Base-by-base conservation (phyloP, 2,113 vertebrate species). In the Lethenteron reissneri region DNA sequence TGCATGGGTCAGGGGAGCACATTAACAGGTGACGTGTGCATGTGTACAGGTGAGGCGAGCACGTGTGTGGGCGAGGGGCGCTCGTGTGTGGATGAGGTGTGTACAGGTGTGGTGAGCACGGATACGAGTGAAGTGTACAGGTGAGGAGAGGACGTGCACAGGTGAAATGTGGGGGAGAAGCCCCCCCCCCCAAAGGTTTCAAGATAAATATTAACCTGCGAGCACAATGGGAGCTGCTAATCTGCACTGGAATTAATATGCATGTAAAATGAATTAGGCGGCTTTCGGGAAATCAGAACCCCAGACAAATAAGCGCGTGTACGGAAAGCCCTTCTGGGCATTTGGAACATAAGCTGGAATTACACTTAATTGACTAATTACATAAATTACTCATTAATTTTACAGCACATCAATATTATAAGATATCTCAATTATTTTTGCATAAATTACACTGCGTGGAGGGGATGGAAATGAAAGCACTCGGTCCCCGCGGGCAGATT, bases 191-290 rank as follows among this genome's bases (percentile, higher is more conserved):
- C 85, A 88, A 86, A 84, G 81, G 82, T 85, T 85, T 85, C 87
- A 94, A 99, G 89, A 99, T 92, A 92, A 99, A 99, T 99, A 96
- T 99, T 96, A 99, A 94, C 95, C 88, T 92, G 84, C 87, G 89
- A 88, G 88, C 92, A 88, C 94, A 97, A 95, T 96, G 94, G 81
- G 82, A 85, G 79, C 80, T 87, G 89, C 96, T 99, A 99, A 97
- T 88, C 88, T 92, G 92, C 91, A 89, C 79, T 74, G 77, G 81
- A 84, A 85, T 88, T 85, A 85, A 77, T 83, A 88, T 85, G 83
- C 82, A 84, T 82, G 82, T 82, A 86, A 85, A 86, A 85, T 88
- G 86, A 90, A 92, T 91, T 88, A 92, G 85, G 77, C 80, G 84
- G 80, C 78, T 88, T 87, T 82, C 78, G 74, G 83, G 86, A 90